Percentiles rank a stretch among this genome's conserved stretches.
These are phyloP conservation scores for Pseudopleuronectes americanus DNA, from an alignment of 2,797 vertebrate species.

Conservation along the genomic window DNA sequence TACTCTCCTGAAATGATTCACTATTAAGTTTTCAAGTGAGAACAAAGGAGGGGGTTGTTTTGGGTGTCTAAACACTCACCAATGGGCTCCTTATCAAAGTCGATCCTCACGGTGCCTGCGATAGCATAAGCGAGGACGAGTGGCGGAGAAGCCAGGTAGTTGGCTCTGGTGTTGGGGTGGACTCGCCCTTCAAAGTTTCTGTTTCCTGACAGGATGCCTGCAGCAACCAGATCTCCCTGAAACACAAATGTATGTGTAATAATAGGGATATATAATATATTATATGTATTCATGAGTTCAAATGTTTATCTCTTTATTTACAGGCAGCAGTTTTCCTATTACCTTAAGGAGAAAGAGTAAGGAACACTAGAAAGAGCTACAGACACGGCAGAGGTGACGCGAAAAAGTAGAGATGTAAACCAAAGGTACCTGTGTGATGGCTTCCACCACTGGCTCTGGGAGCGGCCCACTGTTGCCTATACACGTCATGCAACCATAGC, in stretches of 20 bases:
- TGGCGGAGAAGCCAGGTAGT: slow-evolving; percentile 94
- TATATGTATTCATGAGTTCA: not conserved
- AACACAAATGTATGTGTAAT: not conserved
- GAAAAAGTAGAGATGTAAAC: not conserved
- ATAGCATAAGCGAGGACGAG: slow-evolving; percentile 97
- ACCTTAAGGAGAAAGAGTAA: not conserved
- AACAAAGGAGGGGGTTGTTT: too few species aligned
- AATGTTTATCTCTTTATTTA: not conserved
- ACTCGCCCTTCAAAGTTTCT: slow-evolving; percentile 98
- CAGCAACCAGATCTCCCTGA: slow-evolving; percentile 93
- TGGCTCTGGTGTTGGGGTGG: slow-evolving; percentile 96
- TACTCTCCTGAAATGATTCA: too few species aligned
- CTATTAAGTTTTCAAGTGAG: too few species aligned
- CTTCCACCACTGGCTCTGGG: slow-evolving; percentile 92
- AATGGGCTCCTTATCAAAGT: slow-evolving; percentile 93
- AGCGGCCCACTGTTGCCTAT: slow-evolving; percentile 98
- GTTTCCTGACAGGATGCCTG: slow-evolving; percentile 94
- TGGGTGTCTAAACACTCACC: slow-evolving; percentile 81
- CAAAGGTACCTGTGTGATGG: slow-evolving; percentile 90
- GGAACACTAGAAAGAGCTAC: not conserved
- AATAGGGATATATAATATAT: not conserved
- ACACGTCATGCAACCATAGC: slow-evolving; percentile 99
- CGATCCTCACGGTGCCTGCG: slow-evolving; percentile 91
- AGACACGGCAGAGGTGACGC: not conserved
- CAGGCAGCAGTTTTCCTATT: not conserved